Percentiles rank a stretch among this genome's conserved stretches.
Evolutionary conservation across 2,113 vertebrate species (phyloP).

Genomic region (Camelus bactrianus): DNA sequence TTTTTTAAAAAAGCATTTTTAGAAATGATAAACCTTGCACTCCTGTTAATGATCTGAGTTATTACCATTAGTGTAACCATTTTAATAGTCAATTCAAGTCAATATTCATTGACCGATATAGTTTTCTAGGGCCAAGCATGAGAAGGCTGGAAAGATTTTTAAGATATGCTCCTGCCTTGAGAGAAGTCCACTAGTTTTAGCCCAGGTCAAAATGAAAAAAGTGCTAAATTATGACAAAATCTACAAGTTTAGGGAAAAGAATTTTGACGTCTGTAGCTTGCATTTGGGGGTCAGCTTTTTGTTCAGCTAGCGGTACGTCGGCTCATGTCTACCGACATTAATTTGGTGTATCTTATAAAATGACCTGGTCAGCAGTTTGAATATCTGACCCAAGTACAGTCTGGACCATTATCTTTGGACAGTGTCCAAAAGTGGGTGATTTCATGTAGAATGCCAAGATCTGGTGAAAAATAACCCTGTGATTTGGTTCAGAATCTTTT

Average conservation of each 20-base stretch:
- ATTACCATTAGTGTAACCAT: not conserved
- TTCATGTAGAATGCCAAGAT: not conserved
- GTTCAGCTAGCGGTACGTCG: not conserved
- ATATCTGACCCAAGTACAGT: not conserved
- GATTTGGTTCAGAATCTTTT: conserved; percentile 41
- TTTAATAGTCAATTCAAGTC: conserved; percentile 6
- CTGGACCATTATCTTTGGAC: not conserved
- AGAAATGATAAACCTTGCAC: not conserved
- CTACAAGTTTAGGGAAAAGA: not conserved
- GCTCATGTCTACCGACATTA: not conserved
- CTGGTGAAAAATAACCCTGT: not conserved
- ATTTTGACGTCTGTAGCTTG: not conserved
- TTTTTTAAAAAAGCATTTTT: not conserved
- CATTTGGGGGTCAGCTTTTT: not conserved
- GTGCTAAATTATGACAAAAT: not conserved
- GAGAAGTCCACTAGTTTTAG: not conserved
- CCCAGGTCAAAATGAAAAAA: not conserved
- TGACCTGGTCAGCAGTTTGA: not conserved
- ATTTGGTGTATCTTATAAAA: conserved; percentile 32
- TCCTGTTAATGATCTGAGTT: not conserved
- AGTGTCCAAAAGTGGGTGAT: not conserved
- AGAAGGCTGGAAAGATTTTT: not conserved
- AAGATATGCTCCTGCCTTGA: not conserved
- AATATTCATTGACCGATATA: not conserved
- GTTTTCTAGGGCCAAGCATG: not conserved